Evolutionary conservation across 2,888 invertebrate genomes (phyloP).

Genomic region (Callinectes sapidus): DNA sequence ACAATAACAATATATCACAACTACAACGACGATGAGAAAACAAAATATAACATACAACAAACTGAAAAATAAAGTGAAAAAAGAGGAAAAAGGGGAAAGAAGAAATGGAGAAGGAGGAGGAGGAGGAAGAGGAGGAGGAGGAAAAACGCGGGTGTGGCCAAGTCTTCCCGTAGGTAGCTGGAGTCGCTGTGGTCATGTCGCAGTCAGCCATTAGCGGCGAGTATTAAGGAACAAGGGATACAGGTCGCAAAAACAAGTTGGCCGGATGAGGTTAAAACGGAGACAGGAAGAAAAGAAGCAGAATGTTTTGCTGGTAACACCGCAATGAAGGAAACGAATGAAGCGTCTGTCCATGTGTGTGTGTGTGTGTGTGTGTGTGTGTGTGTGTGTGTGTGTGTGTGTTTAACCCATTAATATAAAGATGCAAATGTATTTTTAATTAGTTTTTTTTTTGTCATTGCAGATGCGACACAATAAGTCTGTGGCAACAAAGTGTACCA

Average conservation of each 20-base stretch:
- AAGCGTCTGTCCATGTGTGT: neutral
- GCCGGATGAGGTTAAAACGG: neutral
- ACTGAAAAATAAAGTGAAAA: neutral
- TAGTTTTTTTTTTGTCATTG: too few relatives aligned
- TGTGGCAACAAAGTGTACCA: neutral
- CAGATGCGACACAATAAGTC: too few relatives aligned
- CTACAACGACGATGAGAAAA: too few relatives aligned
- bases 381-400: slow-evolving; percentile 14
- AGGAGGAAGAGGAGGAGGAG: neutral
- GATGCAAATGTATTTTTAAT: neutral
- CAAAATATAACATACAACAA: neutral
- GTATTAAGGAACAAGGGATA: neutral
- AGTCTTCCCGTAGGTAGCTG: neutral
- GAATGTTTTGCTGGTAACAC: too few relatives aligned
- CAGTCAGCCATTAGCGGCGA: neutral
- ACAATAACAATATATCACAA: too few relatives aligned
- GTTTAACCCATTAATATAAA: neutral
- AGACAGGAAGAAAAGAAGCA: neutral
- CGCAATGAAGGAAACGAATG: neutral
- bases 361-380: neutral
- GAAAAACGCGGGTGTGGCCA: neutral
- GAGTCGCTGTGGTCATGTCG: neutral
- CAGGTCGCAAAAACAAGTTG: neutral
- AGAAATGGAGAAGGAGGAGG: neutral
- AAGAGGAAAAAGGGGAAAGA: too few relatives aligned